Base-by-base conservation (phyloP, 2,113 vertebrate genomes). In the Abramis brama region DNA sequence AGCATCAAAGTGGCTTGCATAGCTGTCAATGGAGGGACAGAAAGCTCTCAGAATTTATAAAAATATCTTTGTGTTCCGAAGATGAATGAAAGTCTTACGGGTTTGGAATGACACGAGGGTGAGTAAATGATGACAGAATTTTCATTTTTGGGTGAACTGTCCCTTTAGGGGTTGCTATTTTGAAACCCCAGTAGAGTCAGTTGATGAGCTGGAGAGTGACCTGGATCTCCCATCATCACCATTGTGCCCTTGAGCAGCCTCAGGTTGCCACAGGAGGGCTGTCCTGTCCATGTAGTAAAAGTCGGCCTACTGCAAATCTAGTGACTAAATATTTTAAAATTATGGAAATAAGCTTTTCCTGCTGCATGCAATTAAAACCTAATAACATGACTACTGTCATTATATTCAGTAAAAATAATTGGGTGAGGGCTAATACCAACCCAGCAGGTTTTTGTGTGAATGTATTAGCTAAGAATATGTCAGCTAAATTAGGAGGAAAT, bases 381-480 rank as follows among this genome's bases (percentile, higher is more conserved):
- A 39, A 62, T 75, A 75, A 47, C 17, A 43, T 75, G 39, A 77
- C 47, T 55, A 52, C 9, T 66, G 23, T 81, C 52, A 57, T 57
- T 78, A 57, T 30, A 64, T 47, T 64, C 79, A 21, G 79, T 55
- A 83, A 66, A 45, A 62, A 74, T 57, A 70, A 84, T 82, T 82
- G 57, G 55, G 39, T 43, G 43, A 59, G 43, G 77, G 77, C 82
- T 85, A 76, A 84, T 33, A 47, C 59, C 78, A 82, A 45, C 43
- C 66, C 77, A 80, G 10, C 25, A 81, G 27, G 47, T 75, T 73
- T 73, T 64, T 66, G 74, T 64, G 82, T 74, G 64, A 66, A 82
- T 74, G 27, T 15, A 66, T 85, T 55, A 82, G 76, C 36, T 25
- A 74, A 36, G 82, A 87, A 87, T 74, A 85, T 23, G 57, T 86